Base-by-base conservation (phyloP, 2,113 vertebrate genomes). In the Toxotes chatareus region DNA sequence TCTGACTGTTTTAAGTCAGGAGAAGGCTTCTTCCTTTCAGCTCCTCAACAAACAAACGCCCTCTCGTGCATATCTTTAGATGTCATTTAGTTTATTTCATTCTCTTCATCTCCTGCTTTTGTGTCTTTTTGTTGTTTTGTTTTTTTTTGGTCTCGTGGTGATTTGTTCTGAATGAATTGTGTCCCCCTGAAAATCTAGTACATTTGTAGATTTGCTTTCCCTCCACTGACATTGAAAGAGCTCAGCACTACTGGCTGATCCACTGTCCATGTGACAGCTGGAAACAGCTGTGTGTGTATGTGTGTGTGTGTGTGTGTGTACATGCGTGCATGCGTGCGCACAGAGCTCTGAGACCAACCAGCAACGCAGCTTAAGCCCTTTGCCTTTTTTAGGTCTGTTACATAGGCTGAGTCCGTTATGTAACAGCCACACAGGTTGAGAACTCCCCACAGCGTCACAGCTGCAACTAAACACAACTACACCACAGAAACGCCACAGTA, bases 351-450 rank as follows among this genome's bases (percentile, higher is more conserved):
- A 36, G 76, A 77, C 79, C 76, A 65, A 80, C 57, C 82, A 85
- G 86, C 23, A 2, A 73, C 16, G 64, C 88, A 83, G 89, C 70
- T 91, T 93, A 92, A 92, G 86, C 89, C 82, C 67, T 91, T 92
- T 89, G 88, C 88, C 86, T 91, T 91, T 93, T 92, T 88, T 89
- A 80, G 84, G 80, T 86, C 80, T 71, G 79, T 90, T 86, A 88
- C 87, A 87, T 66, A 49, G 70, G 76, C 88, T 90, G 86, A 93
- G 86, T 82, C 72, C 55, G 84, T 94, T 93, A 93, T 40, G 71
- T 92, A 94, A 95, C 31, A 42, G 40, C 51, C 61, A 19, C 82
- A 84, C 84, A 88, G 83, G 82, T 87, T 89, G 57, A 89, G 87
- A 86, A 88, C 72, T 84, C 85, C 88, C 85, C 75, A 53, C 74